Base-by-base conservation (phyloP, 2,113 vertebrate species). In the Gambusia holbrooki region DNA sequence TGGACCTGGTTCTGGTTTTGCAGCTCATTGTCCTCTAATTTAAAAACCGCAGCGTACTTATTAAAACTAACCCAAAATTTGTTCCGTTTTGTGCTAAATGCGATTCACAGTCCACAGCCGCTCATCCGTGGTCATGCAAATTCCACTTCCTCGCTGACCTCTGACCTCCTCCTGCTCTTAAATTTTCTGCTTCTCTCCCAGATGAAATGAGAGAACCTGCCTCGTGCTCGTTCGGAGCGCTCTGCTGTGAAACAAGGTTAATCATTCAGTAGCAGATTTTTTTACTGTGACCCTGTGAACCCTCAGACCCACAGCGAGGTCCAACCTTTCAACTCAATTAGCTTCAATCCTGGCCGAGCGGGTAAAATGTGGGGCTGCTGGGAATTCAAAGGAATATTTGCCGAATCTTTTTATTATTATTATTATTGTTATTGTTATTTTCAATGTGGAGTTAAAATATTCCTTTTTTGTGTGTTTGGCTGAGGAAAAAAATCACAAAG, bases 261-360 rank as follows among this genome's bases (percentile, higher is more conserved):
- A 63, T 13, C 25, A n/a, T 54, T 51, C 60, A 28, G 40, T 65
- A 29, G 4, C 15, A 60, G 13, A 3, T 51, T 42, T 33, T 37
- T n/a, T 29, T 63, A 13, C 54, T 17, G 42, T 48, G 69, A 73
- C 45, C 58, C n/a, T 2, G 28, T 35, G 32, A n/a, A 42, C 33
- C 25, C 5, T 4, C 68, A 0, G n/a, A 10, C 51, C 73, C 29
- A 3, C 25, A 25, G 8, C n/a, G 30, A 58, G 28, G 15, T 32
- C 63, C 8, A 3, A 0, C 69, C 80, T 77, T 64, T 73, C 22
- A 76, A 64, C 33, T 14, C 74, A 73, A 29, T 73, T 69, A 73
- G 80, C 73, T 60, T 61, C 27, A 1, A 61, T 35, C 48, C 66
- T 10, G 37, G 27, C n/a, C 1, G 14, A 14, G 29, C 14, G 29